Percentiles rank a stretch among this genome's conserved stretches.
Conservation (phyloP, 2,888 invertebrate species). For the Melanargia galathea region DNA sequence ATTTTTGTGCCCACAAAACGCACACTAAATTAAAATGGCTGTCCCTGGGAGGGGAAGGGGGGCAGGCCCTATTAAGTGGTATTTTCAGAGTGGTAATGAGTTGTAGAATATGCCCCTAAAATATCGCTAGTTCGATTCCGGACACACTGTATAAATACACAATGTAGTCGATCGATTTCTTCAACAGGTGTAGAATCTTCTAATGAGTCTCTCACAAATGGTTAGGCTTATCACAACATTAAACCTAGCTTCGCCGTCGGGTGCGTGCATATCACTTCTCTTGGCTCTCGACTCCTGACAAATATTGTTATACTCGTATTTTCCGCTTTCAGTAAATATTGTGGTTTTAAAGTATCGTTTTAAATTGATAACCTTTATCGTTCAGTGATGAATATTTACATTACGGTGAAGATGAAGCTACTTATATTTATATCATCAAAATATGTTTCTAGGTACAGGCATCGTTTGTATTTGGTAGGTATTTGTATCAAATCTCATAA, state of each 20-base stretch:
- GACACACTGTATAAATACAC: no score
- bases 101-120: no score
- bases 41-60: no score
- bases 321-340: slow-evolving; percentile 17
- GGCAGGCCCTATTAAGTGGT: no score
- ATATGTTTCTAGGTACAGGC: no score
- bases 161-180: not conserved
- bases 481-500: no score
- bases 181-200: slow-evolving; percentile 15
- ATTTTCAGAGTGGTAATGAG: no score
- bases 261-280: slow-evolving; percentile 38
- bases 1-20: no score
- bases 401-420: not conserved
- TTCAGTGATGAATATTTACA: slow-evolving; percentile 2
- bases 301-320: slow-evolving; percentile 43
- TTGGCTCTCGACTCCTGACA: slow-evolving; percentile 46
- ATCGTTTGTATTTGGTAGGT: no score
- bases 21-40: no score
- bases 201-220: slow-evolving; percentile 17
- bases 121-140: no score
- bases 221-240: slow-evolving; percentile 42
- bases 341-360: slow-evolving; percentile 19
- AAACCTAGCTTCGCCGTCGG: slow-evolving; percentile 53
- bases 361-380: not conserved
- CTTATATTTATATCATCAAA: not conserved